Percentiles rank a stretch among this genome's conserved stretches.
phyloP scores from a whole-genome alignment of 2,888 invertebrate genomes.

The Stramonita haemastoma region DNA sequence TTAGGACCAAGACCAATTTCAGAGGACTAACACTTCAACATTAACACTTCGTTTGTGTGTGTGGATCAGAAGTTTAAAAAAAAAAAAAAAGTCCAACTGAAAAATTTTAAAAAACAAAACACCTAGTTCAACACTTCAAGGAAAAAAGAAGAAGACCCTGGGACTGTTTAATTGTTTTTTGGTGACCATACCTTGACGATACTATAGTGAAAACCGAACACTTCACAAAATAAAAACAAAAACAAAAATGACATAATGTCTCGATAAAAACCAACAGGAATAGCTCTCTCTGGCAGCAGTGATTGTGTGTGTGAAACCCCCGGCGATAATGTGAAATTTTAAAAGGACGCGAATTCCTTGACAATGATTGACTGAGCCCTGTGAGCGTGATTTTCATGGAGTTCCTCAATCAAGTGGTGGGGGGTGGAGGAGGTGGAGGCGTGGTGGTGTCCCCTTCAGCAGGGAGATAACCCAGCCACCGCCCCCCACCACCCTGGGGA shows the following conservation, averaged over 20 bases:
- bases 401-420: not conserved
- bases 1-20: too few species aligned
- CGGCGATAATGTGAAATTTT: not conserved
- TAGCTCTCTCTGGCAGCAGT: not conserved
- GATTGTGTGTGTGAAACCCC: too few species aligned
- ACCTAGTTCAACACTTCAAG: too few species aligned
- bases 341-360: not conserved
- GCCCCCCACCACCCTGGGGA: not conserved
- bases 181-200: not conserved
- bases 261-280: not conserved
- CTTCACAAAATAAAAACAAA: not conserved
- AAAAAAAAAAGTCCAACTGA: too few species aligned
- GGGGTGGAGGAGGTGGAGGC: not conserved
- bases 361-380: not conserved
- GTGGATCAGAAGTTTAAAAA: too few species aligned
- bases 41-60: too few species aligned
- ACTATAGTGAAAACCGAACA: too few species aligned
- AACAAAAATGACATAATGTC: not conserved
- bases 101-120: too few species aligned
- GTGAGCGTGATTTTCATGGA: not conserved
- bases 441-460: not conserved
- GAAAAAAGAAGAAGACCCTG: too few species aligned
- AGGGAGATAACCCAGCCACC: not conserved
- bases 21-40: too few species aligned
- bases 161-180: too few species aligned